Conservation (phyloP, 2,113 vertebrate species). For the Pollimyrus isidori region DNA sequence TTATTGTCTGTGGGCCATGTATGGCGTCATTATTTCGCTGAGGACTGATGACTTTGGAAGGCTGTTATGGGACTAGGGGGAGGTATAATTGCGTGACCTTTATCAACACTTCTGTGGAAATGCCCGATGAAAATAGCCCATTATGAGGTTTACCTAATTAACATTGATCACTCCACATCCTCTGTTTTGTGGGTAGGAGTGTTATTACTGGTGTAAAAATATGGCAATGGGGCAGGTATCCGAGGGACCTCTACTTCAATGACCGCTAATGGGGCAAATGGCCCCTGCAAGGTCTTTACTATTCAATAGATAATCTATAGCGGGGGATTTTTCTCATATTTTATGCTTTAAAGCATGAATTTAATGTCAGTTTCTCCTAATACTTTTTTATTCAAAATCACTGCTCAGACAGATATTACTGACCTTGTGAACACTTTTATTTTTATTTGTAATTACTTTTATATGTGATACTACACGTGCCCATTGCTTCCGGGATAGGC, state of each 20-base stretch:
- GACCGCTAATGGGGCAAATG: neutral
- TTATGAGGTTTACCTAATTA: conserved; percentile 62
- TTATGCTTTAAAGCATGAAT: neutral
- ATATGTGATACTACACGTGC: neutral
- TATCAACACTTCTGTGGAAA: conserved; percentile 58
- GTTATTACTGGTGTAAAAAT: conserved; percentile 43
- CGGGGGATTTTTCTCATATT: neutral
- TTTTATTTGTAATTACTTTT: neutral
- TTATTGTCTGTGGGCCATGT: neutral
- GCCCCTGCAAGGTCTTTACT: neutral
- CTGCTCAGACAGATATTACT: neutral
- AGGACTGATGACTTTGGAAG: conserved; percentile 34
- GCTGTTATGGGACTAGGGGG: conserved; percentile 44
- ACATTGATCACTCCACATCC: conserved; percentile 49
- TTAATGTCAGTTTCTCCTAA: neutral
- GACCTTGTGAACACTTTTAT: neutral
- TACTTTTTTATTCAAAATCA: neutral
- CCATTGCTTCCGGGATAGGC: too few relatives aligned
- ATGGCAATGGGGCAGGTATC: conserved; percentile 43
- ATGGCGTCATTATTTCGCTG: conserved; percentile 23
- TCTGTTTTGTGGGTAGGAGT: conserved; percentile 46
- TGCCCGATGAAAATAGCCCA: conserved; percentile 42
- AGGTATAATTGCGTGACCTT: conserved; percentile 63
- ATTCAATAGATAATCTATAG: neutral
- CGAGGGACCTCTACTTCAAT: neutral